Evolutionary conservation across 1,140 invertebrate genomes (phyloP).

Genomic region (Aphelinus atriplicis): DNA sequence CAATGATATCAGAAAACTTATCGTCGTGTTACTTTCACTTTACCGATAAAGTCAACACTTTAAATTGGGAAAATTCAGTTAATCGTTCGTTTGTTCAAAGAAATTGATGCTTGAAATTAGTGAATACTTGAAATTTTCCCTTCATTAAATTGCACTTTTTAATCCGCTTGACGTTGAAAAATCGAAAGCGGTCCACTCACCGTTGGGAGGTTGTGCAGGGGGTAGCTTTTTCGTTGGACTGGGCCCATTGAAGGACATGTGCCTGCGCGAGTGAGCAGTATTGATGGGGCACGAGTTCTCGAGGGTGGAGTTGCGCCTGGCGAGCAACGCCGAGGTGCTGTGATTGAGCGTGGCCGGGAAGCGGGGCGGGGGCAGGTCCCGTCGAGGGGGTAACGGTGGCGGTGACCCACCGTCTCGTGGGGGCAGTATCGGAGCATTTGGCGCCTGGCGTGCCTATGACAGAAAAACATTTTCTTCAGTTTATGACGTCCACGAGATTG

Average conservation of each 20-base stretch:
- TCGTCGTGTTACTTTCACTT: too few species aligned
- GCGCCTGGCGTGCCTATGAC: constrained; percentile 67
- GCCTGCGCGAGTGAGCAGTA: constrained; percentile 53
- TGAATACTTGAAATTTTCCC: constrained; percentile 9
- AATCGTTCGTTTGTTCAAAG: too few species aligned
- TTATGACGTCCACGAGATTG: too few species aligned
- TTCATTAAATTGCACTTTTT: not conserved
- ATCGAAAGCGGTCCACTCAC: constrained; percentile 45
- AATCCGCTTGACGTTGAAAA: not conserved
- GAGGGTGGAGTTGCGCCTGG: constrained; percentile 63
- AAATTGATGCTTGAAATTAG: too few species aligned
- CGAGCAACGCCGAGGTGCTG: constrained; percentile 56
- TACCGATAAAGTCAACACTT: too few species aligned
- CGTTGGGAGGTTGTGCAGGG: constrained; percentile 60
- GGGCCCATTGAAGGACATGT: constrained; percentile 65
- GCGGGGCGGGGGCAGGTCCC: constrained; percentile 64
- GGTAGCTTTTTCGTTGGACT: constrained; percentile 62
- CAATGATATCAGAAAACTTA: too few species aligned
- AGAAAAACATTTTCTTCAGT: not conserved
- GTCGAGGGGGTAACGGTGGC: constrained; percentile 71
- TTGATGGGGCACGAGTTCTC: constrained; percentile 54
- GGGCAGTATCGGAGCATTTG: constrained; percentile 68
- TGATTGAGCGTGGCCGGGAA: constrained; percentile 57
- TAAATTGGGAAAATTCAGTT: too few species aligned
- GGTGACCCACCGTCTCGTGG: constrained; percentile 61